Conservation (phyloP, 2,888 invertebrate genomes). For the Melinaea menophilus region DNA sequence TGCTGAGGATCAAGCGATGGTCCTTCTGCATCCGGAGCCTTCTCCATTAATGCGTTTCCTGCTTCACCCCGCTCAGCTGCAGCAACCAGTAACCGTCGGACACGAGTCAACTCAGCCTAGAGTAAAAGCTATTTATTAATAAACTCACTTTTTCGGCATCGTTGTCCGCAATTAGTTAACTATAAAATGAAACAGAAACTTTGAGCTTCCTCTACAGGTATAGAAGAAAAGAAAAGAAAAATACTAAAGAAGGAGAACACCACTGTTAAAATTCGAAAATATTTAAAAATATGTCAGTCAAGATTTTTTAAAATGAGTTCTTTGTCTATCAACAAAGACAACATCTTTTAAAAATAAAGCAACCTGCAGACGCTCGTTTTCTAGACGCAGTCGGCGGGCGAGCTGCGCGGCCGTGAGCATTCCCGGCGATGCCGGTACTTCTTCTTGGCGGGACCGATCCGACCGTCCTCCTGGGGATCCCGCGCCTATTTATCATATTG, state of each 20-base stretch:
- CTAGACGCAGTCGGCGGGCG: constrained; percentile 81
- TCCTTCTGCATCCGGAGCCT: constrained; percentile 75
- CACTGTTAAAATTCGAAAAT: too few species aligned
- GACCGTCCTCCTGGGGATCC: constrained; percentile 68
- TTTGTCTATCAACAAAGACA: neutral
- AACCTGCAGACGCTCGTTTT: constrained; percentile 85
- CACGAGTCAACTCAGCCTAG: constrained; percentile 83
- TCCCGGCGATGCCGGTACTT: constrained; percentile 73
- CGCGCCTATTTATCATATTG: constrained; percentile 47
- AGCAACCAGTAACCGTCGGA: constrained; percentile 81
- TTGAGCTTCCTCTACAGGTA: too few species aligned
- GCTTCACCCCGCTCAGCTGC: constrained; percentile 79
- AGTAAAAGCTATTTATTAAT: constrained; percentile 34
- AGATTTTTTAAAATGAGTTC: neutral
- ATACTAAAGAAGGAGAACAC: neutral
- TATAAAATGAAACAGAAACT: too few species aligned
- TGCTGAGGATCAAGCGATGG: constrained; percentile 77
- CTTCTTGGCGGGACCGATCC: constrained; percentile 69
- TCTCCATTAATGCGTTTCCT: constrained; percentile 69
- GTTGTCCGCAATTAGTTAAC: too few species aligned
- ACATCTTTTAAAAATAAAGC: neutral
- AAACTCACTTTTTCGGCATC: constrained; percentile 17
- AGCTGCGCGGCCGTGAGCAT: constrained; percentile 77
- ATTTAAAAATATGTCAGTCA: neutral
- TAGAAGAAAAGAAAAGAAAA: constrained; percentile 10